Evolutionary conservation across 2,113 vertebrate species (phyloP).

Genomic region (Tylochromis polylepis): DNA sequence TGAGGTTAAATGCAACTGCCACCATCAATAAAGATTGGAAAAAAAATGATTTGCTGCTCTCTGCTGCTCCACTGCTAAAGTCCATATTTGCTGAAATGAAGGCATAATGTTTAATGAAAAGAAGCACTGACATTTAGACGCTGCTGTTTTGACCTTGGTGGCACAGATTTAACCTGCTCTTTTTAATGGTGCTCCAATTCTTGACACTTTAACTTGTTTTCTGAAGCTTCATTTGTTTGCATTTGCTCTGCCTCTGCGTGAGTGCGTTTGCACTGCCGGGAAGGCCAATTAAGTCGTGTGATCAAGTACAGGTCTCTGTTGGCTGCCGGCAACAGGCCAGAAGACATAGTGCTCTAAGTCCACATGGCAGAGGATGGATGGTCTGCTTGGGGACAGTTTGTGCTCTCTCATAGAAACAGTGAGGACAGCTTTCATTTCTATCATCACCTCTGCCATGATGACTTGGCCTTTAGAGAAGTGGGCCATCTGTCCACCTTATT

Average conservation of each 20-base stretch:
- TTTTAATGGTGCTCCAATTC: not conserved
- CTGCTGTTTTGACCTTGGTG: not conserved
- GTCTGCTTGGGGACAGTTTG: constrained; percentile 23
- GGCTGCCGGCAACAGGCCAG: not conserved
- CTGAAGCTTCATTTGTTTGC: not conserved
- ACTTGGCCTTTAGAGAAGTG: constrained; percentile 4
- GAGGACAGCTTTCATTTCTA: constrained; percentile 26
- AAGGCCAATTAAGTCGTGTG: constrained; percentile 30
- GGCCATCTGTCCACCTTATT: not conserved
- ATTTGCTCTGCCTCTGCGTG: not conserved
- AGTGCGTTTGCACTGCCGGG: not conserved
- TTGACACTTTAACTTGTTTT: not conserved
- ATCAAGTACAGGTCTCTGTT: constrained; percentile 18
- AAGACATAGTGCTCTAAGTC: constrained; percentile 15
- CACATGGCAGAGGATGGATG: constrained; percentile 21
- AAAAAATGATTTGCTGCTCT: constrained; percentile 4
- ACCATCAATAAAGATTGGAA: not conserved
- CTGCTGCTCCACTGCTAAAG: not conserved
- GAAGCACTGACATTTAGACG: not conserved
- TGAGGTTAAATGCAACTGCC: constrained; percentile 37
- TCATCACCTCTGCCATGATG: constrained; percentile 31
- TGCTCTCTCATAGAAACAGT: constrained; percentile 13
- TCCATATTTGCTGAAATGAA: not conserved
- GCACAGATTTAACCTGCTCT: not conserved
- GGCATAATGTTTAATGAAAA: not conserved